Conservation (phyloP, 2,888 invertebrate genomes). For the Troides helena region DNA sequence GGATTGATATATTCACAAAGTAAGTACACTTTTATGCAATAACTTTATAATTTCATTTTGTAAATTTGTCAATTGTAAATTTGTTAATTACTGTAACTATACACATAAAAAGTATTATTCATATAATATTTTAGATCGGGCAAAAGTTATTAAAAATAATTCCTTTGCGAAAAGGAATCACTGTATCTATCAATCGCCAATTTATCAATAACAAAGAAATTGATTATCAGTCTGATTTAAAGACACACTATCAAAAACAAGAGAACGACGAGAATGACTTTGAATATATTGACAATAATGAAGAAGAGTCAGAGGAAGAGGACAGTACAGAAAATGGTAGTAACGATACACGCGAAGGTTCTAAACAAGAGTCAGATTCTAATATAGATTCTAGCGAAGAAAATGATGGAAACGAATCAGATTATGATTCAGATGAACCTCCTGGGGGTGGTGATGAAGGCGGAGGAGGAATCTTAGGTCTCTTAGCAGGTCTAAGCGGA, state of each 20-base stretch:
- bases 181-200: slow-evolving; percentile 41
- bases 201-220: slow-evolving; percentile 52
- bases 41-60: not conserved
- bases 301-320: slow-evolving; percentile 44
- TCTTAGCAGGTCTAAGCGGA: slow-evolving; percentile 70
- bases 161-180: not conserved
- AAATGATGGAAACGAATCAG: slow-evolving; percentile 43
- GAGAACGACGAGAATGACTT: slow-evolving; percentile 37
- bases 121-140: not conserved
- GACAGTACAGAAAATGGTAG: slow-evolving; percentile 38
- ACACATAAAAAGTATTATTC: not conserved
- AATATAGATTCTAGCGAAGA: slow-evolving; percentile 33
- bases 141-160: not conserved
- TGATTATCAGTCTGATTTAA: slow-evolving; percentile 44
- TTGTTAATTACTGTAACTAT: not conserved
- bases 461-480: slow-evolving; percentile 70
- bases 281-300: slow-evolving; percentile 35
- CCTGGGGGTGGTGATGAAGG: slow-evolving; percentile 66
- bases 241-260: slow-evolving; percentile 53
- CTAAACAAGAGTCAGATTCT: slow-evolving; percentile 49
- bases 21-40: slow-evolving; percentile 5
- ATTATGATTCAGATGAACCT: slow-evolving; percentile 65
- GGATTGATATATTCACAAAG: not conserved
- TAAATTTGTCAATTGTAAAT: not conserved
- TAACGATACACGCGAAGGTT: slow-evolving; percentile 37